Conservation (phyloP, 2,113 vertebrate genomes). For the Seriola rivoliana region DNA sequence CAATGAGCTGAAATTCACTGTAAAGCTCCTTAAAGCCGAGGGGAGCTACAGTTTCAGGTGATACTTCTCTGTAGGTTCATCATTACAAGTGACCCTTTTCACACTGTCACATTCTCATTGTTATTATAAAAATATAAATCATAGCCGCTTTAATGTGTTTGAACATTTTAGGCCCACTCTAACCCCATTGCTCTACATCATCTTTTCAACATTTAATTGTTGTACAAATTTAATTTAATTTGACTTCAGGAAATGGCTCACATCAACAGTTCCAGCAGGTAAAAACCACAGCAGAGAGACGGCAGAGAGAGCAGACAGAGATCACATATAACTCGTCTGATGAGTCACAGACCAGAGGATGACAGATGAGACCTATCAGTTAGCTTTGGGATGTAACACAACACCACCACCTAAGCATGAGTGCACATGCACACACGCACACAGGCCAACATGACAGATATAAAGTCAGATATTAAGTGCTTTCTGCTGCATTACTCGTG, state of each 20-base stretch:
- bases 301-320: slow-evolving; percentile 35
- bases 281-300: slow-evolving; percentile 33
- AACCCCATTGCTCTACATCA: neutral
- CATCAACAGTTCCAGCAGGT: slow-evolving; percentile 53
- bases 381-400: slow-evolving; percentile 57
- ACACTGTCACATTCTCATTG: neutral
- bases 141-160: neutral
- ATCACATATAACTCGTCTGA: slow-evolving; percentile 68
- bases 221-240: neutral
- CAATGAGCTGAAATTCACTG: too few species aligned
- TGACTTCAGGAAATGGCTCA: slow-evolving; percentile 17
- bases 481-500: slow-evolving; percentile 24
- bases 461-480: slow-evolving; percentile 18
- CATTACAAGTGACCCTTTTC: too few species aligned
- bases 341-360: slow-evolving; percentile 71
- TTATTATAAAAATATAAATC: neutral
- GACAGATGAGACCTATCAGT: slow-evolving; percentile 72
- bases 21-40: neutral
- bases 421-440: slow-evolving; percentile 9
- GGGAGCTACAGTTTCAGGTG: neutral
- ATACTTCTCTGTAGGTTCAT: neutral
- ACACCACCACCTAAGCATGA: slow-evolving; percentile 37
- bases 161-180: neutral
- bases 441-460: slow-evolving; percentile 23
- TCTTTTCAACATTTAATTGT: neutral